Conservation (phyloP, 1,140 invertebrate species). For the Drosophila seguyi region DNA sequence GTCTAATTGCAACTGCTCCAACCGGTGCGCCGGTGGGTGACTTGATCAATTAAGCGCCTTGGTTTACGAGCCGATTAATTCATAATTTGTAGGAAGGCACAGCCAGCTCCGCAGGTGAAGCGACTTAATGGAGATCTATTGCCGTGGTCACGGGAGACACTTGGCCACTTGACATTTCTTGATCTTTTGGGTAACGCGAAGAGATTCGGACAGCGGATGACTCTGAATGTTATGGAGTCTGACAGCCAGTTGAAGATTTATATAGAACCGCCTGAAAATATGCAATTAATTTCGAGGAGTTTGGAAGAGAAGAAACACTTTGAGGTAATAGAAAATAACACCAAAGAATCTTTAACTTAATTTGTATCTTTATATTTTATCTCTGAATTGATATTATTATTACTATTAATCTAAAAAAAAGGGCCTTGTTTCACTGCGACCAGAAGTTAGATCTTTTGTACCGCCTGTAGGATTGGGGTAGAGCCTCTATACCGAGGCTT, state of each 20-base stretch:
- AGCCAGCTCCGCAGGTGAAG: slow-evolving; percentile 22
- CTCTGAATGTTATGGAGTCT: not conserved
- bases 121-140: slow-evolving; percentile 49
- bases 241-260: not conserved
- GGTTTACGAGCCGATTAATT: slow-evolving; percentile 69
- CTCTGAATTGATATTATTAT: too few species aligned
- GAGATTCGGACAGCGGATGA: slow-evolving; percentile 16
- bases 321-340: fast-evolving
- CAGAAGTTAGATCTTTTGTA: too few species aligned
- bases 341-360: too few species aligned
- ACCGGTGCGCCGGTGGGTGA: slow-evolving; percentile 61
- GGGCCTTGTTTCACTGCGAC: too few species aligned
- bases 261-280: slow-evolving; percentile 52
- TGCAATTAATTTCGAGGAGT: slow-evolving; percentile 6
- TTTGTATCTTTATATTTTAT: not conserved
- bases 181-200: not conserved
- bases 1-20: slow-evolving; percentile 47
- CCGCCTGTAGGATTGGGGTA: too few species aligned
- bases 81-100: slow-evolving; percentile 64
- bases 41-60: slow-evolving; percentile 68
- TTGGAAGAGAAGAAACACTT: too few species aligned
- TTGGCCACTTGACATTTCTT: slow-evolving; percentile 32
- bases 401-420: too few species aligned
- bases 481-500: too few species aligned
- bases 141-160: slow-evolving; percentile 29